These are phyloP conservation scores for Adelges cooleyi DNA, from an alignment of 1,140 invertebrate genomes.

Conservation along the genomic window DNA sequence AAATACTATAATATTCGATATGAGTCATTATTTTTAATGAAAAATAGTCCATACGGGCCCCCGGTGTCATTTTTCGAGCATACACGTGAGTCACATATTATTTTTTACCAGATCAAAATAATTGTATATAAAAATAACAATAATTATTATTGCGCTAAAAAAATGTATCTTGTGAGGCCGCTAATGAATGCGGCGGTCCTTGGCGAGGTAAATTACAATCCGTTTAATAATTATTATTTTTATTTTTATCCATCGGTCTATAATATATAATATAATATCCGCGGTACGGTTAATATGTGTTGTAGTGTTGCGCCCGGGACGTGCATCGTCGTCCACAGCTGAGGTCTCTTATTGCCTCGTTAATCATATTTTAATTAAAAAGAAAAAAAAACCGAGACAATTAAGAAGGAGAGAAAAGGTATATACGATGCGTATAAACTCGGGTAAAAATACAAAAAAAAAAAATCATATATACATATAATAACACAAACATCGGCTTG, in stretches of 20 bases:
- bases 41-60: slow-evolving; percentile 5
- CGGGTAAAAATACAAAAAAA: slow-evolving; percentile 25
- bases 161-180: no score
- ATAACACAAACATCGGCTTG: no score
- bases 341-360: slow-evolving; percentile 10
- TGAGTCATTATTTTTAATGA: slow-evolving; percentile 29
- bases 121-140: neutral
- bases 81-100: slow-evolving; percentile 9
- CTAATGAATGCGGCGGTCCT: no score
- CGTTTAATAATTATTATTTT: slow-evolving; percentile 8
- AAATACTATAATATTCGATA: slow-evolving; percentile 25
- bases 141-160: neutral
- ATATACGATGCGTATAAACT: slow-evolving; percentile 15
- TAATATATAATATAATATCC: no score
- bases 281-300: no score
- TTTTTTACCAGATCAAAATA: no score
- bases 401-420: neutral
- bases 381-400: neutral
- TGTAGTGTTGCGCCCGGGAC: no score
- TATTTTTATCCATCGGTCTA: no score
- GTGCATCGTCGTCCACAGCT: no score
- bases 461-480: neutral
- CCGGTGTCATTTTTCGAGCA: slow-evolving; percentile 8
- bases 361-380: slow-evolving; percentile 29
- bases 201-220: slow-evolving; percentile 9